These are phyloP conservation scores for Papilio protenor DNA, from an alignment of 2,888 invertebrate species.

Conservation along the genomic window DNA sequence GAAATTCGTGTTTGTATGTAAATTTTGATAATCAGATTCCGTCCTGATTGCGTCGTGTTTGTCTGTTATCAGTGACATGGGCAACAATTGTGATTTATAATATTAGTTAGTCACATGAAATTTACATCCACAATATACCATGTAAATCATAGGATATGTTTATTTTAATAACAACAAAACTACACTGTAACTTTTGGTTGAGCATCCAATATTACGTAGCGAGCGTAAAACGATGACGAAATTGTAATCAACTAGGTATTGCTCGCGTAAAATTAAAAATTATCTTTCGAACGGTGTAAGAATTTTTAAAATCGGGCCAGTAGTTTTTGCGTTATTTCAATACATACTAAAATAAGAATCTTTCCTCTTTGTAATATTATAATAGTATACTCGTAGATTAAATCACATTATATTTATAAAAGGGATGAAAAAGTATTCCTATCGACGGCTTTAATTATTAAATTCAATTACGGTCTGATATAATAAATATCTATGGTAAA, in stretches of 20 bases:
- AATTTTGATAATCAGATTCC: slow-evolving; percentile 16
- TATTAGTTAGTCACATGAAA: not conserved
- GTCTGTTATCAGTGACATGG: slow-evolving; percentile 9
- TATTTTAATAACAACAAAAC: not conserved
- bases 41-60: slow-evolving; percentile 16
- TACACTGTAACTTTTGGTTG: not conserved
- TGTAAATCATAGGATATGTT: not conserved
- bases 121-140: not conserved
- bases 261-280: too few relatives aligned
- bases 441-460: not conserved
- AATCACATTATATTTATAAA: not conserved
- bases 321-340: too few relatives aligned
- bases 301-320: too few relatives aligned
- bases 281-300: too few relatives aligned
- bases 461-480: slow-evolving; percentile 28
- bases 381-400: not conserved
- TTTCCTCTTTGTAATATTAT: too few relatives aligned
- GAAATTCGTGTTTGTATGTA: slow-evolving; percentile 17
- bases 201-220: not conserved
- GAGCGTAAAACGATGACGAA: not conserved
- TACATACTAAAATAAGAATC: too few relatives aligned
- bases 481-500: slow-evolving; percentile 40
- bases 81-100: not conserved
- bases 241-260: too few relatives aligned
- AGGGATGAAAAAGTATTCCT: not conserved